Conservation (phyloP, 2,888 invertebrate species). For the Andrena bicolor region DNA sequence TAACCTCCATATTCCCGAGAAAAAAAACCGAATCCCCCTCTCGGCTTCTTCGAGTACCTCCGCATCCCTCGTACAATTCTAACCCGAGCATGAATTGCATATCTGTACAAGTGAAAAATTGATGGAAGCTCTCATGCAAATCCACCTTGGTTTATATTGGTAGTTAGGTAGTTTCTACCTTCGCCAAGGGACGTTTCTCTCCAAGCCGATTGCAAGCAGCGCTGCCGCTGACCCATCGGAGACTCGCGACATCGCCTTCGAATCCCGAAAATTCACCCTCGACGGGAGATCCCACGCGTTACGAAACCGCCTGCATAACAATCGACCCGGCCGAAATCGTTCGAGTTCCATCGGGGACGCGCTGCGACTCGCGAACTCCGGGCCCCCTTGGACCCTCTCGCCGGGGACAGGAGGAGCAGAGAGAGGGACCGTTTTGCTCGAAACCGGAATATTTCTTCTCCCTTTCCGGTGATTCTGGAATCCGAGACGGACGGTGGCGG, state of each 20-base stretch:
- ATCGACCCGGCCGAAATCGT: constrained; percentile 31
- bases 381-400: neutral
- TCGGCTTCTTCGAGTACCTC: too few relatives aligned
- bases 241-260: neutral
- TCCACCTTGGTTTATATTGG: too few relatives aligned
- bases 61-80: too few relatives aligned
- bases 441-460: constrained; percentile 62
- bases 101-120: too few relatives aligned
- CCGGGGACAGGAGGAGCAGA: neutral
- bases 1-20: constrained; percentile 25
- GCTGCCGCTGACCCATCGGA: neutral
- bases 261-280: neutral
- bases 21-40: neutral
- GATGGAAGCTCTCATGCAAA: too few relatives aligned
- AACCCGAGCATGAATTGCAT: too few relatives aligned
- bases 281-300: constrained; percentile 22
- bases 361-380: constrained; percentile 20
- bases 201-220: neutral
- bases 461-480: constrained; percentile 70
- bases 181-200: too few relatives aligned
- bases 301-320: constrained; percentile 40
- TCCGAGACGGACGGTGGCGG: constrained; percentile 47
- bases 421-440: constrained; percentile 37
- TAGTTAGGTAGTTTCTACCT: too few relatives aligned
- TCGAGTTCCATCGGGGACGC: constrained; percentile 32